A percentile compares a stretch with the other conserved stretches of the same genome.
phyloP scores from a whole-genome alignment of 1,140 invertebrate species.

The Condylostylus longicornis region DNA sequence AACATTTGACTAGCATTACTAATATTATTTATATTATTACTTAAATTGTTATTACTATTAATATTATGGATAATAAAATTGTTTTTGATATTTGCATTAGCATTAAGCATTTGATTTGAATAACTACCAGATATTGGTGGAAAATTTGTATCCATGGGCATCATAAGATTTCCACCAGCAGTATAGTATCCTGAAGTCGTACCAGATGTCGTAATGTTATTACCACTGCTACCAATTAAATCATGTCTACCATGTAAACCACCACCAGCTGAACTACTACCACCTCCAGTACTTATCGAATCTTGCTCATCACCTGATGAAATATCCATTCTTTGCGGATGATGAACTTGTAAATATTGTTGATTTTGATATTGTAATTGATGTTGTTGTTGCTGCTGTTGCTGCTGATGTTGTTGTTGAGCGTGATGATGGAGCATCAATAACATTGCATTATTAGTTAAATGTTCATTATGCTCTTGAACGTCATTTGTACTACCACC shows the following conservation, averaged over 20 bases:
- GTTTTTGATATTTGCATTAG: no score
- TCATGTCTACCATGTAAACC: no score
- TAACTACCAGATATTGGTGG: background rate
- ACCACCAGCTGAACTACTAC: no score
- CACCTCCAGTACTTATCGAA: no score
- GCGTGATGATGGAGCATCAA: background rate
- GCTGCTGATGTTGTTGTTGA: slow-evolving; percentile 4
- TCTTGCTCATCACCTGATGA: no score
- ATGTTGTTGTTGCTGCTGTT: slow-evolving; percentile 5
- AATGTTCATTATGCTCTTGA: background rate
- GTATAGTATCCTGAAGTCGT: background rate
- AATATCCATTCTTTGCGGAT: background rate
- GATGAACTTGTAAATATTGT: slow-evolving; percentile 14
- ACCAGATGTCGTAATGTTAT: slow-evolving; percentile 12
- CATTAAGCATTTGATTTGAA: no score
- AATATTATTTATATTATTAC: no score
- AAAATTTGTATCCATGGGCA: slow-evolving; percentile 1
- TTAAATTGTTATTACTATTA: background rate
- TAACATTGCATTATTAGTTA: background rate
- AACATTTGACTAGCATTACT: no score
- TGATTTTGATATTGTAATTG: background rate
- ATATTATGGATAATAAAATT: no score
- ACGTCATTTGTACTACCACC: slow-evolving; percentile 7
- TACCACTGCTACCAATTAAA: slow-evolving; percentile 22
- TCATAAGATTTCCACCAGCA: no score